Base-by-base conservation (phyloP, 2,888 invertebrate species). In the Chaetogeoica ovagalla region DNA sequence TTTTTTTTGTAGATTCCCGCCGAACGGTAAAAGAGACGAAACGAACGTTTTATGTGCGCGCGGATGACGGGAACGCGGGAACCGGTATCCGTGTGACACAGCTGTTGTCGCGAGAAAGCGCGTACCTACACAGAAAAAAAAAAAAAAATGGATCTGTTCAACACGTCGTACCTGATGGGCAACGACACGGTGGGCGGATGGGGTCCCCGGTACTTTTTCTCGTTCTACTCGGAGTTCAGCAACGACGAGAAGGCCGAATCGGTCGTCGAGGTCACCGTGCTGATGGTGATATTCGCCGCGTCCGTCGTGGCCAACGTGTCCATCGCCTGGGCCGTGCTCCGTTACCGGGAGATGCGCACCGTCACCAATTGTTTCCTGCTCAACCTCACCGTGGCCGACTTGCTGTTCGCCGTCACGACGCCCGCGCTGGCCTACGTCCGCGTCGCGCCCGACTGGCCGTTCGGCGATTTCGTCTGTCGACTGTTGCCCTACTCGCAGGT, bases 311-410 rank as follows among this genome's bases (percentile, higher is more conserved):
- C 88, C 73, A 90, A 90, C 84, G 85, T 87, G 62, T 87, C 88
- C 72, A 88, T 90, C 82, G 87, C 88, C 17, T 85, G 87, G 59
- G 89, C 89, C 82, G 87, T 89, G 74, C 85, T 89, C 79, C 86
- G 88, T 85, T 89, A 87, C 83, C 86, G 88, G 62, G 88, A 89
- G 84, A 88, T 89, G 87, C 86, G 88, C 84, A 89, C 89, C 57
- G 89, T 89, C 82, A 89, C 89, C 82, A 89, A 89, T 84, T 88
- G 88, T 83, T 89, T 89, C 85, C 87, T 89, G 76, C 87, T 89
- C 83, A 90, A 89, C 85, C 85, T 90, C 84, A 91, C 91, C 19
- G 90, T 90, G 82, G 89, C 92, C 37, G 92, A 92, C 86, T 86
- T 91, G 82, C 85, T 89, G 71, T 89, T 90, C 84, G 88, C 88